These are phyloP conservation scores for Chrysaora quinquecirrha DNA, from an alignment of 30 jellyfish, hydroid and myxozoan species.

Conservation along the genomic window DNA sequence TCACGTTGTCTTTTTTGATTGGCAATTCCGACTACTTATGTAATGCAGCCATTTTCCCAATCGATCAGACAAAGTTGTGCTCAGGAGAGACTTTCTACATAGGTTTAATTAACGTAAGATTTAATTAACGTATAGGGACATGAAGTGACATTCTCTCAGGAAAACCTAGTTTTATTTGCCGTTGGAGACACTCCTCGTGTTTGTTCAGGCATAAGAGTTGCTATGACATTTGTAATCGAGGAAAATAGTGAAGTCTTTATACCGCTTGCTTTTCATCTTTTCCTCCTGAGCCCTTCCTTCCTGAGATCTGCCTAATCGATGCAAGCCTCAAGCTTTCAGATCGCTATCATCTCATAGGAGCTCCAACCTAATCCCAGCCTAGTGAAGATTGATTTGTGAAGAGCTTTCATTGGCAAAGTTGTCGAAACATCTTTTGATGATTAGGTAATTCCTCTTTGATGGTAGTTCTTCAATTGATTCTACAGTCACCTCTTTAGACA, in stretches of 20 bases:
- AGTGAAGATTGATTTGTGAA: neutral
- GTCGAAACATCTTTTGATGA: neutral
- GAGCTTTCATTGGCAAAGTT: conserved; percentile 23
- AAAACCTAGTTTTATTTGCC: conserved; percentile 5
- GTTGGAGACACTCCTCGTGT: conserved; percentile 5
- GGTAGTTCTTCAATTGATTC: neutral
- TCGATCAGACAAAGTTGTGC: conserved; percentile 9
- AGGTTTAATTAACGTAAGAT: conserved; percentile 17
- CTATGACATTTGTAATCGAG: too few species aligned
- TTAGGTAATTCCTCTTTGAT: neutral
- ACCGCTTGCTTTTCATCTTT: neutral
- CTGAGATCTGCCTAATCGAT: conserved; percentile 6
- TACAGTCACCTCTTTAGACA: neutral
- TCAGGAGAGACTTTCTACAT: too few species aligned
- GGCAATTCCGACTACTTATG: neutral
- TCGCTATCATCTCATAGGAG: too few species aligned
- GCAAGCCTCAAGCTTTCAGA: too few species aligned
- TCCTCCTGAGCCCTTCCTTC: conserved; percentile 2
- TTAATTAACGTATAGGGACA: neutral
- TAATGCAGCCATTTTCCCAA: conserved; percentile 8
- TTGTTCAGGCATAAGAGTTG: too few species aligned
- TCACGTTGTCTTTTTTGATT: neutral
- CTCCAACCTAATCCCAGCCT: conserved; percentile 15
- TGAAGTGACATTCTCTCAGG: too few species aligned
- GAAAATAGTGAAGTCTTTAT: neutral